phyloP scores from a whole-genome alignment of 2,888 invertebrate genomes.

The Folsomia manolachei region DNA sequence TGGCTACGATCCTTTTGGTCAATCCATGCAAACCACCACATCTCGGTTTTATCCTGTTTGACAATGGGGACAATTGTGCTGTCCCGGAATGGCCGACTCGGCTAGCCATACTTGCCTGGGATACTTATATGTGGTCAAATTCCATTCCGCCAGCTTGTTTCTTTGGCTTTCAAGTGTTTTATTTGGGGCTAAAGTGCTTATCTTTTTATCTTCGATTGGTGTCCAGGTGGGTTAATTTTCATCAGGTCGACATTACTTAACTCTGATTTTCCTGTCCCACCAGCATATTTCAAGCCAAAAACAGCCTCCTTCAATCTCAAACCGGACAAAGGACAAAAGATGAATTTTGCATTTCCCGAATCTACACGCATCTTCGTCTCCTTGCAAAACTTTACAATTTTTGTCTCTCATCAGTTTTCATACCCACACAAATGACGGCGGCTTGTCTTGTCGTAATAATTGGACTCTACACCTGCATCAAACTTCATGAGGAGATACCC shows the following conservation, averaged over 20 bases:
- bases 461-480: constrained; percentile 1
- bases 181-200: neutral
- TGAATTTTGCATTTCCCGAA: neutral
- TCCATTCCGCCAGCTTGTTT: constrained; percentile 2
- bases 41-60: constrained; percentile 28
- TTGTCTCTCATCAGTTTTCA: neutral
- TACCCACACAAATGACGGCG: neutral
- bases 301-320: no score
- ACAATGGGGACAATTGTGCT: constrained; percentile 2
- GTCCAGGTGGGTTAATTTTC: neutral
- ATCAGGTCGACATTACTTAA: neutral
- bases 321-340: no score
- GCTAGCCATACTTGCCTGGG: neutral
- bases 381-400: neutral
- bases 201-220: neutral
- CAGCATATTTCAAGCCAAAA: no score
- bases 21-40: constrained; percentile 36
- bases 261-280: no score
- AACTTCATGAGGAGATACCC: neutral
- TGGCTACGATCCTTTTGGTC: constrained; percentile 25
- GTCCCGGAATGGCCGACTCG: constrained; percentile 1
- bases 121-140: constrained; percentile 7
- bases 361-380: neutral
- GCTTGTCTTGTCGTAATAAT: neutral
- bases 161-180: neutral